phyloP scores from a whole-genome alignment of 92 coral and sea anemone species.

The Epizoanthus scotinus region DNA sequence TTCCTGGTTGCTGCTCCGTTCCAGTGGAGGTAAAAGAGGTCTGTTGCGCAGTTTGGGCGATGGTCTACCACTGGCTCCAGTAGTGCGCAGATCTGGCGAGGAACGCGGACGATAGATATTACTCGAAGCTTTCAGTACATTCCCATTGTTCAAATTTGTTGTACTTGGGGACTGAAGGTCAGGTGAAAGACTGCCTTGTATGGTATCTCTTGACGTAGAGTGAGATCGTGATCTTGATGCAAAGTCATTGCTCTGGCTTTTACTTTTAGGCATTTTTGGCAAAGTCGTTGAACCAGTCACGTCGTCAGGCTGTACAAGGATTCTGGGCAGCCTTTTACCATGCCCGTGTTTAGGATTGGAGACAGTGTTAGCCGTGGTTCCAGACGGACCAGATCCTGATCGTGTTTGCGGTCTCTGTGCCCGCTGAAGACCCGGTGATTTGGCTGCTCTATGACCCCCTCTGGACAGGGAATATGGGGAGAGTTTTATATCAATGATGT shows the following conservation, averaged over 20 bases:
- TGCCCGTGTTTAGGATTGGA: background rate
- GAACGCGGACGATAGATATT: constrained; percentile 19
- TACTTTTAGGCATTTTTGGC: background rate
- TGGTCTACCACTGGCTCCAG: background rate
- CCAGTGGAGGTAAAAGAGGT: constrained; percentile 26
- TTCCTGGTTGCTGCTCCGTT: background rate
- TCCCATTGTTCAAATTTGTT: background rate
- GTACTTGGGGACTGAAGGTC: background rate
- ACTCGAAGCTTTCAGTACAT: constrained; percentile 11
- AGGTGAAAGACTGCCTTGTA: background rate
- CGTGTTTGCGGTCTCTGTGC: constrained; percentile 1
- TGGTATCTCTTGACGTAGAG: background rate
- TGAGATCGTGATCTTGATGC: background rate
- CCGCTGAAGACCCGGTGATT: background rate
- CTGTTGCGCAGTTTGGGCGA: constrained; percentile 26
- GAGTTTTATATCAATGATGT: constrained; percentile 70
- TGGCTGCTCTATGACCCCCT: background rate
- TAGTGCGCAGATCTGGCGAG: constrained; percentile 5
- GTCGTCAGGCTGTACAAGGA: background rate
- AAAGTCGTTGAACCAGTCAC: background rate
- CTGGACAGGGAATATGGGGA: constrained; percentile 30
- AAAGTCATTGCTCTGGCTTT: background rate
- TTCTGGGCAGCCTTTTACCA: constrained; percentile 7
- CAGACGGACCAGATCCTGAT: constrained; percentile 3
- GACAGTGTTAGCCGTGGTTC: background rate